phyloP scores from a whole-genome alignment of 2,797 vertebrate species.

The Trematomus bernacchii region DNA sequence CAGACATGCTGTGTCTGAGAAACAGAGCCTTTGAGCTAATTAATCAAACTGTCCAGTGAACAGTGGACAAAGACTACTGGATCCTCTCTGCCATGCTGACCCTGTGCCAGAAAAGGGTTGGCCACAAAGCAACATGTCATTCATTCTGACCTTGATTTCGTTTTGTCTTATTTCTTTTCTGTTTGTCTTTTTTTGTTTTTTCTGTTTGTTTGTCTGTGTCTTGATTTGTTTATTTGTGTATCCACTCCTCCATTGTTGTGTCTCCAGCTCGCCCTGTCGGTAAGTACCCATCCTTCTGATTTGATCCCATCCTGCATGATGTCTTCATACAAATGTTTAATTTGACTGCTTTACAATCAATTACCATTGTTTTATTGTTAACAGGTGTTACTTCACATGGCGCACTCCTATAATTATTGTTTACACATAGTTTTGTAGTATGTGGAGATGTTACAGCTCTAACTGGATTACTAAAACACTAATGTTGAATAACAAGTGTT shows the following conservation, averaged over 20 bases:
- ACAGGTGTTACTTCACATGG: constrained; percentile 32
- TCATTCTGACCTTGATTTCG: constrained; percentile 95
- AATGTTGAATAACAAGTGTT: constrained; percentile 1
- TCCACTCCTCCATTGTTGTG: constrained; percentile 97
- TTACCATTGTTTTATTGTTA: constrained; percentile 73
- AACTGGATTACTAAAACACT: constrained; percentile 51
- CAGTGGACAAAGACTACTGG: constrained; percentile 46
- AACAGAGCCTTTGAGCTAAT: constrained; percentile 17
- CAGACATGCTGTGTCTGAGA: constrained; percentile 16
- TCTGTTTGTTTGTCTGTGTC: constrained; percentile 65
- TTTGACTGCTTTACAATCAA: constrained; percentile 69
- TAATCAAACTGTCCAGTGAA: constrained; percentile 18
- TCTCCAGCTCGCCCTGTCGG: constrained; percentile 98
- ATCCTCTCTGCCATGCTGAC: constrained; percentile 71
- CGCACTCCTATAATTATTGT: constrained; percentile 5
- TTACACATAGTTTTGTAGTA: constrained; percentile 3
- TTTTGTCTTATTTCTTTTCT: constrained; percentile 88
- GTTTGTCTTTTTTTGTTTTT: constrained; percentile 83
- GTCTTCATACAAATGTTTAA: constrained; percentile 71
- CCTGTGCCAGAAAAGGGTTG: constrained; percentile 81
- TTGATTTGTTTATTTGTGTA: constrained; percentile 80
- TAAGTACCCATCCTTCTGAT: constrained; percentile 98
- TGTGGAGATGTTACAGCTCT: constrained; percentile 16
- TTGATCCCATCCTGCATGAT: constrained; percentile 90
- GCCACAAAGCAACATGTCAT: constrained; percentile 90